Base-by-base conservation (phyloP, 2,888 invertebrate species). In the Hemithea aestivaria region DNA sequence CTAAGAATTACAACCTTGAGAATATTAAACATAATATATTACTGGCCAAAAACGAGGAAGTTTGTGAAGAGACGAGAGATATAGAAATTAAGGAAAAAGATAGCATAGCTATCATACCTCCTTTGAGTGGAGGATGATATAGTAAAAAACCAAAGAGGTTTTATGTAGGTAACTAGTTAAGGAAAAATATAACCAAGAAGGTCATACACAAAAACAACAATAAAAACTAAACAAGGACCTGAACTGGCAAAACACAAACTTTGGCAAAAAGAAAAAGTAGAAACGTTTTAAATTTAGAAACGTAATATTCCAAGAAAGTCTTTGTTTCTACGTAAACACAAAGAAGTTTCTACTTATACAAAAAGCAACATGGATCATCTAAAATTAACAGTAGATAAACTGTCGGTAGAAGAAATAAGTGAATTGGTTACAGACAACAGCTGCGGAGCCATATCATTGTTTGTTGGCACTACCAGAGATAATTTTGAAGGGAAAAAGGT, bases 71-170 rank as follows among this genome's bases (percentile, higher is more conserved):
- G 1, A 80, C 88, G 21, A 72, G 81, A 22, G 72, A 79, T 24
- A 73, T 94, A 23, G 67, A 80, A 10, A 74, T 96, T 4, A 88
- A 87, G 23, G 84, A 90, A 12, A 91, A 90, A 46, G 97, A 97
- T 87, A 94, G 92, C 73, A 89, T 98, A 46, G 98, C 97, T 45
- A 89, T 98, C 7, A 97, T 98, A 65, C 98, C 98, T 34, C 98
- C 98, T 0, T 88, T 98, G 32, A 97, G 97, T 80, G 97, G 97
- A 59, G 98, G 98, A 59, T 94, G 90, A 85, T 20, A 1, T 0
- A 25, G 2, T 25, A 7, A 20, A 20, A 2, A 10, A 30, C n/a
- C n/a, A 26, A 33, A 45, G 7, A 16, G 16, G 16, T 16, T 16
- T 16, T 16, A 16, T 16, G 16, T 16, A n/a, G n/a, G n/a, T n/a